Base-by-base conservation (phyloP, 2,113 vertebrate species). In the Cyphomyrus plagiostoma region DNA sequence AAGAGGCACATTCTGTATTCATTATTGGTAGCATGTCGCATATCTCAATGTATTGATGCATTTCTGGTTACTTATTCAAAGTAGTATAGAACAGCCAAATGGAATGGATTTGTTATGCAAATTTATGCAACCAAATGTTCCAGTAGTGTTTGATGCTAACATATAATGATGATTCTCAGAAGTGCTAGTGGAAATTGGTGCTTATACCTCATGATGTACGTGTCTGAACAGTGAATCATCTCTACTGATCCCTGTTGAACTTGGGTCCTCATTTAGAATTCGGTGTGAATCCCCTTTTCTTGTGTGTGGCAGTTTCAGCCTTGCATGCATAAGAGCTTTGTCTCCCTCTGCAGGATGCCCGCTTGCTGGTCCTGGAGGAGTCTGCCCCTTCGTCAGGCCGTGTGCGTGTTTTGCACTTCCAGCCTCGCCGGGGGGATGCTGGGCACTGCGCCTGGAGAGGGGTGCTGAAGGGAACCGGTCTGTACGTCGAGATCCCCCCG, bases 331-430 rank as follows among this genome's bases (percentile, higher is more conserved):
- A 26, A 85, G 45, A 5, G 17, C 86, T n/a, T 83, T 9, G 26
- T 39, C 2, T 21, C 30, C 39, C 15, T 53, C 46, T 86, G 0
- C 87, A 99, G 98, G 98, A 99, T 96, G 95, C 97, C 96, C 97
- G 97, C 94, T 97, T 99, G 97, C 97, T 97, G 95, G 98, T 99
- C 95, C 97, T 97, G 92, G 98, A 99, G 94, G 98, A 99, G 94
- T 95, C 97, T 49, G 94, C 97, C 46, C 96, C 96, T 88, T 95
- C 96, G 94, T 96, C 93, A 89, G 90, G 95, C 94, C 94, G 97
- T 95, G 97, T 98, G 77, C 97, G 97, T 83, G 97, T 99, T 92
- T 94, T 99, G 92, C 96, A 96, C 89, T 95, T 99, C 92, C 97
- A 98, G 96, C 96, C 97, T 88, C 95, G 96, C 90, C 97, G 98